These are phyloP conservation scores for Melipona beecheii DNA, from an alignment of 2,888 invertebrate species.

Conservation along the genomic window DNA sequence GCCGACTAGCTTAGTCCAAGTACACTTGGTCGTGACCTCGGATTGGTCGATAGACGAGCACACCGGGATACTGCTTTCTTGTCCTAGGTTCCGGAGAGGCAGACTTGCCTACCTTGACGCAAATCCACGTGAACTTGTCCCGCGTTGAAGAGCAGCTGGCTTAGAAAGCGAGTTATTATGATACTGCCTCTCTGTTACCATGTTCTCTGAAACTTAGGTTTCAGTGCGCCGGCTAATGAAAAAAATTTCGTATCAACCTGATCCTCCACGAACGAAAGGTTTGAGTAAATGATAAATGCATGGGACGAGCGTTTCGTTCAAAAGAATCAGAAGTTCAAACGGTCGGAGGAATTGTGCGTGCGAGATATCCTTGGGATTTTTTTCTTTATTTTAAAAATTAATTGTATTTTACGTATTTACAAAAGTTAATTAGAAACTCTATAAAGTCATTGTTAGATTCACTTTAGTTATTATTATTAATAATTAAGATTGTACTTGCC, in stretches of 20 bases:
- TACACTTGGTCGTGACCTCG: conserved; percentile 68
- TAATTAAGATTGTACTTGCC: too few relatives aligned
- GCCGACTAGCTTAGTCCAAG: conserved; percentile 68
- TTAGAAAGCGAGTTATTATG: conserved; percentile 48
- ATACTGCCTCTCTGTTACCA: not conserved
- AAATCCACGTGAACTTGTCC: conserved; percentile 52
- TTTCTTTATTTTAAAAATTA: too few relatives aligned
- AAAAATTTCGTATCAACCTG: not conserved
- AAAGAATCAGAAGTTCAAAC: too few relatives aligned
- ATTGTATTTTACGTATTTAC: too few relatives aligned
- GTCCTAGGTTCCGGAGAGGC: conserved; percentile 65
- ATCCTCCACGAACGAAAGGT: not conserved
- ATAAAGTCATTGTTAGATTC: too few relatives aligned
- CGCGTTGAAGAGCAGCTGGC: conserved; percentile 26
- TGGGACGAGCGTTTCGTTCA: too few relatives aligned
- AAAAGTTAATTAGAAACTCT: too few relatives aligned
- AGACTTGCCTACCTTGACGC: conserved; percentile 60
- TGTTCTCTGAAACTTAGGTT: not conserved
- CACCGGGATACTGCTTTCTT: conserved; percentile 54
- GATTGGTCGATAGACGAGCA: conserved; percentile 65
- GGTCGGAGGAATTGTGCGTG: too few relatives aligned
- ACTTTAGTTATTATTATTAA: too few relatives aligned
- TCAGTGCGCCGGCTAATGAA: not conserved
- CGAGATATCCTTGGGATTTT: too few relatives aligned
- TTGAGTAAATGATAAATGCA: not conserved